These are phyloP conservation scores for Caiman crocodilus DNA, from an alignment of 2,797 vertebrate genomes.

Conservation along the genomic window DNA sequence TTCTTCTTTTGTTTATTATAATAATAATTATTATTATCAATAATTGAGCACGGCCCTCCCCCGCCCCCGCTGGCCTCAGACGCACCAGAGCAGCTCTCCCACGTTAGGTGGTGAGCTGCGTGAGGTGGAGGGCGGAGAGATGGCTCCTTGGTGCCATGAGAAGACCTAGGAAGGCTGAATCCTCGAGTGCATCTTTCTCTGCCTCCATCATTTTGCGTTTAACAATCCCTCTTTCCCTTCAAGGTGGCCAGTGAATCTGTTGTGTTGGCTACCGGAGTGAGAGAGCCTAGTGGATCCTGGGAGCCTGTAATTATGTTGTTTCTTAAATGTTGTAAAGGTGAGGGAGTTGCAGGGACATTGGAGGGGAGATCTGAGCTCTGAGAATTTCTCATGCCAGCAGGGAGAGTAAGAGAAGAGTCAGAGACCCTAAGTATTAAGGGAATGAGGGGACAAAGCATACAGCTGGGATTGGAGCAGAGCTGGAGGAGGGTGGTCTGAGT, in stretches of 20 bases:
- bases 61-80: slow-evolving; percentile 64
- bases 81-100: slow-evolving; percentile 30
- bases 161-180: slow-evolving; percentile 65
- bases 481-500: neutral
- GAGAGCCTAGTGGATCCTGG: slow-evolving; percentile 69
- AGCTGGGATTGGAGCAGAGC: slow-evolving; percentile 31
- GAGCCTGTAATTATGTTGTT: slow-evolving; percentile 74
- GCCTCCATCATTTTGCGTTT: slow-evolving; percentile 68
- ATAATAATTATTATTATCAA: slow-evolving; percentile 77
- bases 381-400: slow-evolving; percentile 36
- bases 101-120: slow-evolving; percentile 17
- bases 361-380: slow-evolving; percentile 57
- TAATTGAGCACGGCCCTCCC: slow-evolving; percentile 77
- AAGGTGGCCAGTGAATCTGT: slow-evolving; percentile 67
- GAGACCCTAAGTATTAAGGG: slow-evolving; percentile 1
- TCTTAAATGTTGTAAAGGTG: slow-evolving; percentile 72
- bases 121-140: slow-evolving; percentile 18
- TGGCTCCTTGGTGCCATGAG: slow-evolving; percentile 43
- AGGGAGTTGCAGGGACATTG: slow-evolving; percentile 47
- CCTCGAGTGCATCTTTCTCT: slow-evolving; percentile 69
- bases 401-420: neutral
- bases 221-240: slow-evolving; percentile 73
- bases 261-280: slow-evolving; percentile 66
- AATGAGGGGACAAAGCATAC: neutral
- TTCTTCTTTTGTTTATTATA: slow-evolving; percentile 76